Conservation (phyloP, 2,797 vertebrate genomes). For the Prionace glauca region DNA sequence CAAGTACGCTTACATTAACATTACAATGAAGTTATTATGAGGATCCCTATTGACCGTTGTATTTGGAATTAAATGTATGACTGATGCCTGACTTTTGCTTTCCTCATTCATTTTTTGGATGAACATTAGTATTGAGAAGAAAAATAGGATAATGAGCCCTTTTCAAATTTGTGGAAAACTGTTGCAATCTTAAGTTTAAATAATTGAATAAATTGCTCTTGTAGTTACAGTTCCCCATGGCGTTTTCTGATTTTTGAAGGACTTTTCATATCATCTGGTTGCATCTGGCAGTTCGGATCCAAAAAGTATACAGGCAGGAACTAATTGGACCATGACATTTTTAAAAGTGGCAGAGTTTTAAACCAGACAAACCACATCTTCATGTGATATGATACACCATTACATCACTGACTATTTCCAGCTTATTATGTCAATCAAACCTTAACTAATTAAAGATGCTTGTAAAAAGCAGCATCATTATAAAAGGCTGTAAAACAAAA, state of each 20-base stretch:
- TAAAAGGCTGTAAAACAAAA: conserved; percentile 51
- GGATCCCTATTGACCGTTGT: background rate
- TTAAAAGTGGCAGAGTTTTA: conserved; percentile 58
- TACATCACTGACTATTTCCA: conserved; percentile 65
- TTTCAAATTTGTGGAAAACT: background rate
- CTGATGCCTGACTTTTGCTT: background rate
- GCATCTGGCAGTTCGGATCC: background rate
- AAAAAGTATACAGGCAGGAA: background rate
- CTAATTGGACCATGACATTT: conserved; percentile 48
- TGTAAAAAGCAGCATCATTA: conserved; percentile 59
- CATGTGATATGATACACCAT: conserved; percentile 52
- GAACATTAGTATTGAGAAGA: background rate
- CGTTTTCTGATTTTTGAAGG: background rate
- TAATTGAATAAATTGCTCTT: background rate
- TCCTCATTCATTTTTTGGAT: background rate
- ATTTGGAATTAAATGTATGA: background rate
- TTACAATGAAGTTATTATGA: too few relatives aligned
- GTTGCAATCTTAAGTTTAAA: background rate
- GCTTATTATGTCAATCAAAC: conserved; percentile 63
- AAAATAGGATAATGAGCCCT: background rate
- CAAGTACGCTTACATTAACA: too few relatives aligned
- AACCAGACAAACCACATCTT: conserved; percentile 59
- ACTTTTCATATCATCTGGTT: background rate
- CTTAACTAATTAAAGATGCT: conserved; percentile 61
- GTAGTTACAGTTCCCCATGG: background rate